These are phyloP conservation scores for Ceyx melanurus DNA, from an alignment of 2,113 vertebrate species.

Conservation along the genomic window DNA sequence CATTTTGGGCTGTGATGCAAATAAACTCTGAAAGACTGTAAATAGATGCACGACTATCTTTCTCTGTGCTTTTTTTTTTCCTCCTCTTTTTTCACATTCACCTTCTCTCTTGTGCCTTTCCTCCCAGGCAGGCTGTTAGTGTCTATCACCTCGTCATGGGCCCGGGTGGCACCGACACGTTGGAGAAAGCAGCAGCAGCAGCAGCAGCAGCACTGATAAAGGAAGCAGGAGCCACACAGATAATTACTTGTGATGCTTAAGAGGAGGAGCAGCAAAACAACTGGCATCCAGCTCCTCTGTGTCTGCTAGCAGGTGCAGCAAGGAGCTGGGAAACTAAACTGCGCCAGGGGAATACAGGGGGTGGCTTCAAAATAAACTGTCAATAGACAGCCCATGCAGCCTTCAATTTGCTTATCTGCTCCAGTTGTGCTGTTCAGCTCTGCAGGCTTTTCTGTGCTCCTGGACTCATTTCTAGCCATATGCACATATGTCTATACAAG, in stretches of 20 bases:
- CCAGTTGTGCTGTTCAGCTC: neutral
- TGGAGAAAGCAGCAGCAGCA: neutral
- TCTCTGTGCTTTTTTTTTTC: neutral
- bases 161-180: neutral
- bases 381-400: neutral
- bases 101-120: neutral
- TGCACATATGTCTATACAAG: rapidly evolving
- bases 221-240: neutral
- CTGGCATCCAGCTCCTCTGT: neutral
- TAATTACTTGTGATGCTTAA: neutral
- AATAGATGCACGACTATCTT: neutral
- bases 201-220: neutral
- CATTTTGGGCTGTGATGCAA: neutral
- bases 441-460: neutral
- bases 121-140: neutral
- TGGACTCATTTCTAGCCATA: neutral
- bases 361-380: neutral
- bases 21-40: neutral
- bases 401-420: neutral
- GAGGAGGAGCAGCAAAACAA: neutral
- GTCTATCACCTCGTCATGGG: neutral
- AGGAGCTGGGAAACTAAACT: neutral
- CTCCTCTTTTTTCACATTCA: neutral
- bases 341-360: neutral
- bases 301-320: neutral